A percentile compares a stretch with the other conserved stretches of the same genome.
Conservation (phyloP, 2,113 vertebrate genomes). For the Perca flavescens region DNA sequence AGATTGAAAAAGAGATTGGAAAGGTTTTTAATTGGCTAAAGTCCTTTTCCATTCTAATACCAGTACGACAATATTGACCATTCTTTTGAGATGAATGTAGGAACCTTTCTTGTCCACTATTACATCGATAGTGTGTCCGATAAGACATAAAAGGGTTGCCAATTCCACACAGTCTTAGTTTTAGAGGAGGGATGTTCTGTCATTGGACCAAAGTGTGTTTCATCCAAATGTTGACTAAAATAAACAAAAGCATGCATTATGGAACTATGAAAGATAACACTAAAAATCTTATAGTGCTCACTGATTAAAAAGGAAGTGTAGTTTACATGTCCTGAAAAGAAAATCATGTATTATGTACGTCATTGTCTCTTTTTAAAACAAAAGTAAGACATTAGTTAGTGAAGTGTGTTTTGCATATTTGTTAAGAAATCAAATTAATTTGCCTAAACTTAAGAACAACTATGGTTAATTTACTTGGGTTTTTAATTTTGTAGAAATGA, state of each 20-base stretch:
- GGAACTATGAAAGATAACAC: neutral
- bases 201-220: neutral
- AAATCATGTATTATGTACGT: neutral
- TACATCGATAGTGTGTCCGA: neutral
- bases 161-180: neutral
- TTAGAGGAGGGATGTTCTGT: neutral
- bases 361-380: neutral
- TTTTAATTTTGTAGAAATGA: no score
- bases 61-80: neutral
- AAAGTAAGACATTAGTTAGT: neutral
- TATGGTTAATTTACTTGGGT: neutral
- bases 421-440: neutral
- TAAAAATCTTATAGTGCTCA: neutral
- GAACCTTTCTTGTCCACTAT: constrained; percentile 6
- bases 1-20: constrained; percentile 54
- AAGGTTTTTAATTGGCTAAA: constrained; percentile 59
- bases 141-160: neutral
- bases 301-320: constrained; percentile 9
- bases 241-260: neutral
- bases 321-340: neutral
- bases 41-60: constrained; percentile 19
- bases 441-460: no score
- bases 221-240: constrained; percentile 1
- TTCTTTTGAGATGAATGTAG: constrained; percentile 15
- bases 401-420: neutral